Evolutionary conservation across 2,797 vertebrate species (phyloP).

Genomic region (Sebastes reedi): DNA sequence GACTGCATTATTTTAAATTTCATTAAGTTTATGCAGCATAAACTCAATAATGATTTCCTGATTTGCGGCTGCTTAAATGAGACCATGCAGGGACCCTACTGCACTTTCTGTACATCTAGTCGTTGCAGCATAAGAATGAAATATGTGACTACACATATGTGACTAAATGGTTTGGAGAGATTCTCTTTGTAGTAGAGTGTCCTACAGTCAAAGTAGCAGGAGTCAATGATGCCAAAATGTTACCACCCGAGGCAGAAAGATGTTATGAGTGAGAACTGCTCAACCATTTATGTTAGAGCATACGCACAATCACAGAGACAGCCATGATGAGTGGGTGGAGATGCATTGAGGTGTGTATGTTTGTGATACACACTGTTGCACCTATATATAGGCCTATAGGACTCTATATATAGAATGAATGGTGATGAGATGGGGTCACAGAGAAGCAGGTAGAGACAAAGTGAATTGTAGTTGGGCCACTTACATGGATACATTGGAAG

Average conservation of each 20-base stretch:
- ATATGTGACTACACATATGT: conserved; percentile 9
- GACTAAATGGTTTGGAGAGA: conserved; percentile 1
- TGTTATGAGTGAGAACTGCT: conserved; percentile 11
- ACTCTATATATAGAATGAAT: conserved; percentile 56
- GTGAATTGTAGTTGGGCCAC: conserved; percentile 73
- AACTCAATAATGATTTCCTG: too few relatives aligned
- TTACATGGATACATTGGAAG: conserved; percentile 78
- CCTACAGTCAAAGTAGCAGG: neutral
- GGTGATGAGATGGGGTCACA: conserved; percentile 54
- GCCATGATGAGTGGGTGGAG: conserved; percentile 41
- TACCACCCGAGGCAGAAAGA: conserved; percentile 7
- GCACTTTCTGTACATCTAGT: conserved; percentile 3
- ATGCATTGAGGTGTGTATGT: conserved; percentile 34
- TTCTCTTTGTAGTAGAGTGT: neutral
- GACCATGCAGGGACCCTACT: conserved; percentile 21
- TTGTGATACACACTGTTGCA: conserved; percentile 43
- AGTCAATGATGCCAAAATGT: conserved; percentile 25
- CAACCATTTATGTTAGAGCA: conserved; percentile 5
- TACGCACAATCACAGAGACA: conserved; percentile 42
- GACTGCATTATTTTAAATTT: too few relatives aligned
- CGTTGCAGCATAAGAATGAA: conserved; percentile 2
- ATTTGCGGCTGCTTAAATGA: neutral
- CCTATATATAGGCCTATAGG: conserved; percentile 61
- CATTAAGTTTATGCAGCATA: too few relatives aligned
- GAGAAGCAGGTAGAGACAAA: conserved; percentile 63